Evolutionary conservation across 2,888 invertebrate genomes (phyloP), one percentile per base, ranked within the genome.

Genomic region (Chaitophorus viminalis): DNA sequence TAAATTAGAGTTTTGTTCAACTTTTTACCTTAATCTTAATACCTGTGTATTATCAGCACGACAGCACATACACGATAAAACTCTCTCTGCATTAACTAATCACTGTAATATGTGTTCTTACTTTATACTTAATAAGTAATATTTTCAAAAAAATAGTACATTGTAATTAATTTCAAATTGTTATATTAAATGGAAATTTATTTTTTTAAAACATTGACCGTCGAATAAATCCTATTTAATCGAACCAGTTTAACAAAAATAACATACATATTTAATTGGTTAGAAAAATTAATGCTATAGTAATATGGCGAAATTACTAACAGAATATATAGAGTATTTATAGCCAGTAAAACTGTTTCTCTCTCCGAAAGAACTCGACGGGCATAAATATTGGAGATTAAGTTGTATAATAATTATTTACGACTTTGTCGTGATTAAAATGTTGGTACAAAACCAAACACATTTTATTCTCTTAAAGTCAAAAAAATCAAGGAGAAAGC

Each of bases 401-500:
- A 25, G 18, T 65, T 65, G 8, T 25, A 29, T 81, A 68, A 29
- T 81, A 68, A 25, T 54, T 81, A 31, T 70, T 81, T 68, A 81
- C 17, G 46, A 82, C 46, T 46, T 46, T 8, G 18, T 46, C 46
- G 29, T 31, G 17, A 70, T 68, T 25, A 14, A 70, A 82, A 0
- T 17, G 31, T n/a, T 11, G 11, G 1, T 17, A 46, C 11, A 14
- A 46, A 14, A 39, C 39, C 31, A 6, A 75, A 84, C 39, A 18
- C n/a, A 29, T 65, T 72, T 60, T 54, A 17, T 75, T 72, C 18
- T 72, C 52, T 75, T 33, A 60, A 83, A 33, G 52, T 75, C 25
- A 29, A 36, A 60, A 76, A 76, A 54, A 29, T n/a, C 14, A 29
- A 76, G 75, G 84, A 84, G 84, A 84, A 76, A 76, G 76, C 76